phyloP scores from a whole-genome alignment of 2,888 invertebrate genomes.

The Dioctria rufipes region DNA sequence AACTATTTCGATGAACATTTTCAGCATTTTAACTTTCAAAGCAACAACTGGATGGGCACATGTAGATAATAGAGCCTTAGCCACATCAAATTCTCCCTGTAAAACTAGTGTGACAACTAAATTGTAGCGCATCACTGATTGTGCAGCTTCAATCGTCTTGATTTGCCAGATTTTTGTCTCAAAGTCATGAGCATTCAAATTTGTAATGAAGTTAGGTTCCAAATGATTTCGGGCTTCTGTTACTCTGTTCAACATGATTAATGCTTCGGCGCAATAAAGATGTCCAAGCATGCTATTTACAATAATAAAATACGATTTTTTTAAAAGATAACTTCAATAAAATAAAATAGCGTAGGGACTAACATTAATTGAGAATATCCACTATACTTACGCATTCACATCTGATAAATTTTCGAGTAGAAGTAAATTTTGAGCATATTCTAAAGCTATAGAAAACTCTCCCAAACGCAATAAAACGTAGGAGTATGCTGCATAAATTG shows the following conservation, averaged over 20 bases:
- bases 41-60: slow-evolving; percentile 68
- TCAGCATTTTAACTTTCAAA: slow-evolving; percentile 68
- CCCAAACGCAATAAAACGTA: slow-evolving; percentile 89
- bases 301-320: slow-evolving; percentile 53
- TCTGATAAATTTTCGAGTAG: slow-evolving; percentile 81
- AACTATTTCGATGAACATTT: slow-evolving; percentile 75
- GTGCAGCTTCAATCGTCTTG: slow-evolving; percentile 76
- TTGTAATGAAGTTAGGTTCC: slow-evolving; percentile 81
- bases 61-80: slow-evolving; percentile 65
- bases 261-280: slow-evolving; percentile 91
- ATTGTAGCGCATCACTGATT: slow-evolving; percentile 84
- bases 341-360: not conserved
- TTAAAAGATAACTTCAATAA: not conserved
- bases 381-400: slow-evolving; percentile 75
- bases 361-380: not conserved
- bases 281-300: slow-evolving; percentile 82
- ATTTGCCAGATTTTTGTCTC: slow-evolving; percentile 73
- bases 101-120: slow-evolving; percentile 83
- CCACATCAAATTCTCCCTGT: slow-evolving; percentile 81
- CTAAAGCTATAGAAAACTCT: slow-evolving; percentile 85
- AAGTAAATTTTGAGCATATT: slow-evolving; percentile 83
- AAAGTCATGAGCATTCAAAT: slow-evolving; percentile 72
- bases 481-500: slow-evolving; percentile 84
- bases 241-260: slow-evolving; percentile 86
- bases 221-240: slow-evolving; percentile 88